Base-by-base conservation (phyloP, 1,140 invertebrate genomes). In the Diorhabda carinulata region DNA sequence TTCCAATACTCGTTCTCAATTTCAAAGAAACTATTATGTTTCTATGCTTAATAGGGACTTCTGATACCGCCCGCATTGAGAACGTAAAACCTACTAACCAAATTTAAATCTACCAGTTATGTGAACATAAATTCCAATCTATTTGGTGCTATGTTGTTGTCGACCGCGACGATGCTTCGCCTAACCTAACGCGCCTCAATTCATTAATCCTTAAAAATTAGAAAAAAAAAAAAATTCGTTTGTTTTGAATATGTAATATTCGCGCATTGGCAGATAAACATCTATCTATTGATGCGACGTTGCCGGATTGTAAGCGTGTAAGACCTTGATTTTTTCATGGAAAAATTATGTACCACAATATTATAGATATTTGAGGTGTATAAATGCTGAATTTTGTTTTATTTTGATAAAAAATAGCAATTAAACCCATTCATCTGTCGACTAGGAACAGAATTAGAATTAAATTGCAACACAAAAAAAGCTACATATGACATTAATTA, bases 251-350 rank as follows among this genome's bases (percentile, higher is more conserved):
- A 64, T 62, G 64, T 65, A 63, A 64, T 66, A 64, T 64, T 65
- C 64, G 64, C 61, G 64, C 61, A 69, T 72, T 72, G 67, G 70
- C 73, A 71, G 66, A 71, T 63, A 68, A 52, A 68, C 60, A 58
- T 70, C 59, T 70, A 71, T 71, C 70, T 52, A 52, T 52, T 52
- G 47, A 4, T 52, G 47, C 47, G 47, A 52, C 47, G 47, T 52
- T 52, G 47, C 4, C 47, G n/a, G n/a, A n/a, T 52, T 52, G 25
- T 25, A 25, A 25, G 25, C 25, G 25, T 25, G 25, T 25, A 25
- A 25, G 25, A 25, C 25, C 25, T 25, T 25, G 25, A 25, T 25
- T 25, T 25, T 25, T 25, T 25, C 2, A 25, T 25, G 25, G 25
- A 25, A 25, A 25, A 25, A 25, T 25, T 25, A 25, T 25, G 25